Percentiles rank a stretch among this genome's conserved stretches.
Evolutionary conservation across 2,797 vertebrate species (phyloP).

Genomic region (Etheostoma nigrum): DNA sequence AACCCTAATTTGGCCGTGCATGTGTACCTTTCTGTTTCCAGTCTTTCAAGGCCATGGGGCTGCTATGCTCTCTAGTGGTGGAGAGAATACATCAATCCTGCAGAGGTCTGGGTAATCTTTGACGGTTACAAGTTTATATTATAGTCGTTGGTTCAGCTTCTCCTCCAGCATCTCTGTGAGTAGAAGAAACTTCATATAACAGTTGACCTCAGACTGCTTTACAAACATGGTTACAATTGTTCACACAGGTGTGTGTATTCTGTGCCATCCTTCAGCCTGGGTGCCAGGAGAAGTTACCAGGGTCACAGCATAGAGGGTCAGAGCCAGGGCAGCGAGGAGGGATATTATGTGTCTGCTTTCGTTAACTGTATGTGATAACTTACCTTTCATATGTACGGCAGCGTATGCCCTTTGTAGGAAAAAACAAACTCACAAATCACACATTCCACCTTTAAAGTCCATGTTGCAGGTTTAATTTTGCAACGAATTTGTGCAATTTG

Average conservation of each 20-base stretch:
- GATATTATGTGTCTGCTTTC: neutral
- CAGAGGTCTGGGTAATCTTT: neutral
- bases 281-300: neutral
- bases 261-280: neutral
- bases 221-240: neutral
- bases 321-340: neutral
- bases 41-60: neutral
- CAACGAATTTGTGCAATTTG: too few relatives aligned
- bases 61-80: conserved; percentile 37
- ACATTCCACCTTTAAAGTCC: too few relatives aligned
- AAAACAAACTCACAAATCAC: too few relatives aligned
- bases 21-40: neutral
- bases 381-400: neutral
- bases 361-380: neutral
- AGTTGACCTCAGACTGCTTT: neutral
- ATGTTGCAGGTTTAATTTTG: too few relatives aligned
- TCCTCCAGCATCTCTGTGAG: neutral
- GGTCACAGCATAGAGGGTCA: neutral
- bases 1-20: too few relatives aligned
- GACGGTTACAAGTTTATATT: neutral
- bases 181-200: neutral
- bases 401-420: too few relatives aligned
- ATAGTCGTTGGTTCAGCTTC: neutral
- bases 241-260: neutral
- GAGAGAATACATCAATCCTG: neutral